Evolutionary conservation across 2,797 vertebrate species (phyloP).

Genomic region (Sylvia borin): DNA sequence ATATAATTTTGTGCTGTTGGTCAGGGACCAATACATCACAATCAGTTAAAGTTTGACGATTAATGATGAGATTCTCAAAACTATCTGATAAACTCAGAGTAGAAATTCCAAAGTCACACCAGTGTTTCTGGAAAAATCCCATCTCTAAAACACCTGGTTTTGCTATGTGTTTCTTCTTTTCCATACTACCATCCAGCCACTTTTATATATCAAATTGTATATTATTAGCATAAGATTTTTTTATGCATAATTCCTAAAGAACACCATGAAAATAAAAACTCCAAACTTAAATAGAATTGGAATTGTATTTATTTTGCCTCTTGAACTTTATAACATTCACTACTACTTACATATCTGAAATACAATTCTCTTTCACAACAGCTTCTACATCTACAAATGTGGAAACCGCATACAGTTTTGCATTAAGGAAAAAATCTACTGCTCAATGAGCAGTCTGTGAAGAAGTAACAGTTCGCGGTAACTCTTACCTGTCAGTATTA

Average conservation of each 20-base stretch:
- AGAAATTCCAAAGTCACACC: background rate
- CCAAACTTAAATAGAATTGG: background rate
- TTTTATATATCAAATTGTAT: background rate
- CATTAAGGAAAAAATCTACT: background rate
- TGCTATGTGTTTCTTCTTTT: constrained; percentile 20
- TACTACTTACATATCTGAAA: background rate
- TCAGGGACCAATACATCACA: background rate
- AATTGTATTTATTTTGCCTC: background rate
- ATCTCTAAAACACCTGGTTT: background rate
- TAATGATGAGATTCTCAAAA: background rate
- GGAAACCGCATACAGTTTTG: background rate
- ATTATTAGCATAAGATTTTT: background rate
- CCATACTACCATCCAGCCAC: constrained; percentile 10
- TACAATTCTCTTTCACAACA: constrained; percentile 11
- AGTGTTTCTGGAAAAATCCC: background rate
- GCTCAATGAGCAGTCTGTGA: background rate
- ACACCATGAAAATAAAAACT: constrained; percentile 31
- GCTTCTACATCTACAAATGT: background rate
- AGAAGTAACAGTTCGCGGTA: background rate
- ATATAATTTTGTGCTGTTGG: background rate
- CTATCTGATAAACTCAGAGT: background rate
- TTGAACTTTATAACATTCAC: background rate
- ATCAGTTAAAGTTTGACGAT: background rate
- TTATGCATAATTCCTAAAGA: background rate
- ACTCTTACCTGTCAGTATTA: background rate